Base-by-base conservation (phyloP, 2,797 vertebrate species). In the Iguana delicatissima region DNA sequence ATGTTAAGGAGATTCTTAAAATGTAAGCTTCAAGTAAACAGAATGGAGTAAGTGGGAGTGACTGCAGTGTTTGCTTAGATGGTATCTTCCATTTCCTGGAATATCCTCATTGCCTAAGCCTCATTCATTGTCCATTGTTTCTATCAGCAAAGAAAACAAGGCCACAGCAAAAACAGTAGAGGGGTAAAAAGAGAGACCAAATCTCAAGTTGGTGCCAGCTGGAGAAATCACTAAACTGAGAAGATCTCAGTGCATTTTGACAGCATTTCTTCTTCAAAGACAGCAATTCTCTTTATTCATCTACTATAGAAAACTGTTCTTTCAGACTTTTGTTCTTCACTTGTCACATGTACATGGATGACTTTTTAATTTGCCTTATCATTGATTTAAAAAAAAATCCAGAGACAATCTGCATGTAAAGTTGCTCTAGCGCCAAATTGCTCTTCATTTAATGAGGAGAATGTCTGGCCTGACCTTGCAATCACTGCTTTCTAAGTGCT, bases 81-180 rank as follows among this genome's bases (percentile, higher is more conserved):
- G n/a, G 42, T 35, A 80, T 12, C 38, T 87, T 67, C 29, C 32
- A 80, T 80, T 88, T 80, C 77, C 76, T 80, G 76, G 76, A 80
- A 87, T 67, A 80, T 80, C 38, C 9, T 67, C 59, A 35, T 80
- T 80, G 62, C 46, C 59, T 24, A 69, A 80, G 38, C 57, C 35
- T 32, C n/a, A 77, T 29, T 80, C 52, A 77, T 29, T 80, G 86
- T 80, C 74, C 74, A 87, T 50, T 87, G 86, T 64, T 50, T 79
- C 35, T 77, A 64, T 46, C 29, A 79, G 38, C 16, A 62, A 62
- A 79, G 42, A 79, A 59, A 80, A 32, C 46, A 59, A 80, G 8
- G 52, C 38, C 18, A 24, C 18, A 64, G 74, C 57, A 87, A 80
- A 87, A 87, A 64, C 64, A 64, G 59, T 42, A 24, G 24, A 52